Evolutionary conservation across 2,113 vertebrate species (phyloP).

Genomic region (Girardinichthys multiradiatus): DNA sequence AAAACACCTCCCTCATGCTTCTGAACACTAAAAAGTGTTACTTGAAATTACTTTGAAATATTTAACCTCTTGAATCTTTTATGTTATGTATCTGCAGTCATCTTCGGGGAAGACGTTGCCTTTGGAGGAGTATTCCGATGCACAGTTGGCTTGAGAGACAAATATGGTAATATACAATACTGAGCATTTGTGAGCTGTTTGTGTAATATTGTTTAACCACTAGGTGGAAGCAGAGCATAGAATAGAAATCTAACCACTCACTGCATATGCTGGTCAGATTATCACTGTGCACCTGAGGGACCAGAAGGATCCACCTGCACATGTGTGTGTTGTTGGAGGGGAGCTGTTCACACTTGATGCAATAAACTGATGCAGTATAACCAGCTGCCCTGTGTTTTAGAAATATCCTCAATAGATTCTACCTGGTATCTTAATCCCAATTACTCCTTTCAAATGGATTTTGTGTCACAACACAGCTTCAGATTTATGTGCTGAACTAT

Average conservation of each 20-base stretch:
- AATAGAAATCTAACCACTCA: background rate
- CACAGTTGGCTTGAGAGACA: constrained; percentile 96
- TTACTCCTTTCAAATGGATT: no score
- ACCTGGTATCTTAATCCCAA: background rate
- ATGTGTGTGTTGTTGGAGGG: background rate
- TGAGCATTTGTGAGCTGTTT: background rate
- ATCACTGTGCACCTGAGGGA: constrained; percentile 54
- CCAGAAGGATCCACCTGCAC: constrained; percentile 54
- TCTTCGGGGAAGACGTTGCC: constrained; percentile 98
- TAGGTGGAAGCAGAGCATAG: constrained; percentile 63
- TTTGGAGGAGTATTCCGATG: constrained; percentile 99
- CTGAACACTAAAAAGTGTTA: background rate
- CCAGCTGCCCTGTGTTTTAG: background rate
- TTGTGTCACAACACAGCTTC: no score
- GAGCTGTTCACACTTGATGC: background rate
- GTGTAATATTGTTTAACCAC: constrained; percentile 15
- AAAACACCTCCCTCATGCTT: background rate
- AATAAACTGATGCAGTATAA: background rate
- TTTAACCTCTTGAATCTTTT: background rate
- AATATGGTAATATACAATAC: constrained; percentile 87
- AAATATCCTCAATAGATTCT: background rate
- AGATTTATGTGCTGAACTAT: no score
- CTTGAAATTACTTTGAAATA: background rate
- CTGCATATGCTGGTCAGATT: background rate
- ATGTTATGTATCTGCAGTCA: constrained; percentile 81